Evolutionary conservation across 2,888 invertebrate species (phyloP), one percentile per base, ranked within the genome.

Genomic region (Tetropium fuscum): DNA sequence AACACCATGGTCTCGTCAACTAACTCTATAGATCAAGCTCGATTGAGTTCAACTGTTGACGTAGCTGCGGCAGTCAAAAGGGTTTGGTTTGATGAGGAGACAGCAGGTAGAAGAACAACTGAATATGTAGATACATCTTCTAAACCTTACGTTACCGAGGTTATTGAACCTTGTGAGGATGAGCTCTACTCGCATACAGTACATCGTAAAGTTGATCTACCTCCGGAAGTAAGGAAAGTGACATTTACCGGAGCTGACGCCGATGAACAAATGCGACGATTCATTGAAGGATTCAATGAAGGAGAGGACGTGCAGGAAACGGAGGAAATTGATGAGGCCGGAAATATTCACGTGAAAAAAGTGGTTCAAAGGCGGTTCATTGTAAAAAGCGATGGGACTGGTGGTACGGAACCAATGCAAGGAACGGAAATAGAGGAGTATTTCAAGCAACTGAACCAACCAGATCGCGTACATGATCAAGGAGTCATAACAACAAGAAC

Each of bases 1-100:
- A 93, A 92, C 79, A 93, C 93, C 8, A 88, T 94, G 86, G 91
- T 94, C 51, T 93, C 93, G 16, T 90, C 90, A 11, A 84, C 89
- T 67, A 91, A 91, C 73, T 89, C 88, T 15, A 80, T 90, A 71
- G 90, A 90, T 74, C 87, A 87, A 7, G 76, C 84, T 43, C 85
- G 84, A 0, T 83, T 84, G 62, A 80, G 84, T 78, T 85, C 86
- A 72, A 68, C 74, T 8, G 78, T 79, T 11, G 81, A 83, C 66
- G 75, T 83, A 18, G 80, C 82, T 2, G 80, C 81, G 20, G 81
- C 81, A 6, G 80, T 77, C 3, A 67, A 79, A 45, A 81, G 82
- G 67, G 81, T 83, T 13, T 85, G 84, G 84, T 84, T 84, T 60
- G 84, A 84, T 44, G 82, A 83, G 60, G 78, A 78, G 20, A 70